A percentile compares a stretch with the other conserved stretches of the same genome.
Evolutionary conservation across 2,797 vertebrate species (phyloP).

Genomic region (Labeo calbasu): DNA sequence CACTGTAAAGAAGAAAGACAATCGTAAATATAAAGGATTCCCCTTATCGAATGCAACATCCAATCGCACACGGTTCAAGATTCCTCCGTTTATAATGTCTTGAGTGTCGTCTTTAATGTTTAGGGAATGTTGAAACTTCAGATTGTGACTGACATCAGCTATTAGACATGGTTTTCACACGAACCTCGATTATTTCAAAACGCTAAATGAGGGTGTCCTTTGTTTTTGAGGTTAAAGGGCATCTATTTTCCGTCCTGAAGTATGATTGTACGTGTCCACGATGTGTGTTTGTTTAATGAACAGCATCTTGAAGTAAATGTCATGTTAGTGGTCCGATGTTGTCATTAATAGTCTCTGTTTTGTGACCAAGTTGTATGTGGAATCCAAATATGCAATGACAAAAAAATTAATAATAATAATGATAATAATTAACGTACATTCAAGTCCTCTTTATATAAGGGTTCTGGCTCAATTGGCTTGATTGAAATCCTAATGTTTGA

Average conservation of each 20-base stretch:
- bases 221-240: conserved; percentile 20
- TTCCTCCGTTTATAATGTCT: conserved; percentile 34
- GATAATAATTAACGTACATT: conserved; percentile 28
- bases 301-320: conserved; percentile 62
- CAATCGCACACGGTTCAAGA: conserved; percentile 1
- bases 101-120: conserved; percentile 21
- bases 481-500: conserved; percentile 37
- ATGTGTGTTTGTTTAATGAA: conserved; percentile 49
- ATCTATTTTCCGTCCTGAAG: conserved; percentile 63
- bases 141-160: conserved; percentile 12
- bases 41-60: conserved; percentile 33
- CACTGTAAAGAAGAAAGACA: conserved; percentile 39
- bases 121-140: conserved; percentile 20
- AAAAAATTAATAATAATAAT: conserved; percentile 53
- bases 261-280: conserved; percentile 50
- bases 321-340: conserved; percentile 65
- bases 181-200: neutral
- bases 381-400: conserved; percentile 58
- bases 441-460: conserved; percentile 4
- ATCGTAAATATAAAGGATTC: conserved; percentile 34
- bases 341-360: conserved; percentile 62
- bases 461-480: conserved; percentile 21
- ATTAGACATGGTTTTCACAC: neutral
- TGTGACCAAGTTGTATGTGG: conserved; percentile 56
- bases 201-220: conserved; percentile 11